Evolutionary conservation across 2,797 vertebrate genomes (phyloP), one percentile per base, ranked within the genome.

Genomic region (Smutsia gigantea): DNA sequence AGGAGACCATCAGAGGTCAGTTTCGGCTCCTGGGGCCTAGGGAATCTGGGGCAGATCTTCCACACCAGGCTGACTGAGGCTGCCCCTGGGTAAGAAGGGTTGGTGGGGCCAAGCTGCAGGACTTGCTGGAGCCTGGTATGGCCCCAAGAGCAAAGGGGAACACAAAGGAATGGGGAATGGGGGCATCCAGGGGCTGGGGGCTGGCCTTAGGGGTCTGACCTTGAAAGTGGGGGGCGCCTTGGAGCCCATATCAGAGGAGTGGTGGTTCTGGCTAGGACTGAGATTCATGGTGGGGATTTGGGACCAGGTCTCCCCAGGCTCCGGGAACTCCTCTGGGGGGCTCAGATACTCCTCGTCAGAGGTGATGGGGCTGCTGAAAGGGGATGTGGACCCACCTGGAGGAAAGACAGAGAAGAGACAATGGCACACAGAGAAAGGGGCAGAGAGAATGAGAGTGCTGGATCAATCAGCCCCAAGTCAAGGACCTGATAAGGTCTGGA

Each of bases 301-400:
- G 88, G 98, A 98, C 96, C 98, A 98, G 23, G 97, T 0, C 98
- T 97, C 90, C 51, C 98, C 94, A 0, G 99, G 99, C 75, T 99
- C 99, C 2, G 99, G 98, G 86, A 99, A 99, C 90, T 99, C 99
- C 98, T 99, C 99, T 97, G 99, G 97, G 11, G 99, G 99, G 96
- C 99, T 99, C 96, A 99, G 98, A 96, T 99, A 99, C 97, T 99
- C 99, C 97, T 99, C 99, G 3, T 99, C 99, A 0, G 99, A 99
- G 17, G 99, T 99, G 97, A 99, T 99, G 13, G 99, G 99, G 97
- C 97, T 97, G 94, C 97, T 92, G 95, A 97, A 93, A 82, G 96
- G 97, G 77, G 95, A 97, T 11, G 97, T 92, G 89, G 97, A 97
- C 55, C 93, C 97, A 0, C 97, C 97, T 98, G 85, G 90, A 95